Evolutionary conservation across 2,888 invertebrate genomes (phyloP).

Genomic region (Platycheirus albimanus): DNA sequence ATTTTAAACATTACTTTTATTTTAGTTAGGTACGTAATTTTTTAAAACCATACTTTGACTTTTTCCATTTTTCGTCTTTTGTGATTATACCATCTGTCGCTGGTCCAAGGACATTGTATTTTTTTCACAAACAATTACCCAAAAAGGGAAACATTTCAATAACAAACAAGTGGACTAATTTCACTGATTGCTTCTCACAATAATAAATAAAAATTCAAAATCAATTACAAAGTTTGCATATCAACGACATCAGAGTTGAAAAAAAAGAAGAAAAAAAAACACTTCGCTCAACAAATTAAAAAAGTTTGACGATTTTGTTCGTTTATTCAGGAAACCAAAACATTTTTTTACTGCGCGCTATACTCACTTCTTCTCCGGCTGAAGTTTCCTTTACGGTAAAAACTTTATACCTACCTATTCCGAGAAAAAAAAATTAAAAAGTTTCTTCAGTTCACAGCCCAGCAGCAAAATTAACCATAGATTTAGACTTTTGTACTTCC

Average conservation of each 20-base stretch:
- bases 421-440: slow-evolving; percentile 63
- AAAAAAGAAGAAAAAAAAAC: slow-evolving; percentile 68
- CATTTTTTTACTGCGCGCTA: slow-evolving; percentile 57
- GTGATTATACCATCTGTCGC: background rate
- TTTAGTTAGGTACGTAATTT: no score
- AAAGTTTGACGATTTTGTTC: slow-evolving; percentile 67
- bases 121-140: slow-evolving; percentile 45
- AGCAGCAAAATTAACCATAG: slow-evolving; percentile 70
- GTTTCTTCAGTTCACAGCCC: slow-evolving; percentile 66
- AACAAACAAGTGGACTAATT: slow-evolving; percentile 47
- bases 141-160: slow-evolving; percentile 40
- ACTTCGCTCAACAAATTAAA: slow-evolving; percentile 72
- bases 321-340: slow-evolving; percentile 65
- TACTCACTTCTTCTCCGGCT: slow-evolving; percentile 40
- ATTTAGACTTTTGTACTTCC: slow-evolving; percentile 71
- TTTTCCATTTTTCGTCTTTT: no score
- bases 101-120: slow-evolving; percentile 15
- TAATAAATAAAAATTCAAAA: slow-evolving; percentile 70
- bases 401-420: slow-evolving; percentile 51
- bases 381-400: slow-evolving; percentile 63
- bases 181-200: slow-evolving; percentile 60
- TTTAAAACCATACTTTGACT: no score
- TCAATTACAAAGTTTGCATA: slow-evolving; percentile 73
- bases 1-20: no score
- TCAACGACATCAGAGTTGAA: slow-evolving; percentile 67